phyloP scores from a whole-genome alignment of 1,140 invertebrate species.

The Popillia japonica region DNA sequence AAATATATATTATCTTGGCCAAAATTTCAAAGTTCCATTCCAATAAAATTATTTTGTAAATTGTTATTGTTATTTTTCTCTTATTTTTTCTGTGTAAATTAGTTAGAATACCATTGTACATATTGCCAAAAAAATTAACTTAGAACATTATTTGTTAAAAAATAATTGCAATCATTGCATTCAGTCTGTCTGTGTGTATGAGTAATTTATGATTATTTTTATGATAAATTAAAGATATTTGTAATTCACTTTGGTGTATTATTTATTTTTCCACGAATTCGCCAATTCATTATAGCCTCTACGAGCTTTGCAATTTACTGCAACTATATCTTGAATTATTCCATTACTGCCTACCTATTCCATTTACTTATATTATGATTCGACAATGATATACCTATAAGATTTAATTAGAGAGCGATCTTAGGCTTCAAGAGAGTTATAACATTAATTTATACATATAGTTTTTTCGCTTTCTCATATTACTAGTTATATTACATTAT shows the following conservation, averaged over 20 bases:
- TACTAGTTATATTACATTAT: no score
- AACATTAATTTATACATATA: no score
- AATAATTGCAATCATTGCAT: conserved; percentile 47
- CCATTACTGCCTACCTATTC: no score
- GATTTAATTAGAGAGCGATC: no score
- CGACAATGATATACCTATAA: no score
- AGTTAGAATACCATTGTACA: conserved; percentile 55
- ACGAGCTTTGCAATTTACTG: no score
- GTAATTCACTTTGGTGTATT: conserved; percentile 47
- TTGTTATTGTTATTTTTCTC: conserved; percentile 57
- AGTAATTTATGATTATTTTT: conserved; percentile 59
- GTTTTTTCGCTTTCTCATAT: no score
- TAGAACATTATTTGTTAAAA: conserved; percentile 55
- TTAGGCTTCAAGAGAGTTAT: no score
- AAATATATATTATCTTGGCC: conserved; percentile 49
- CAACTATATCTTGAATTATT: no score
- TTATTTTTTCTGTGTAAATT: conserved; percentile 50
- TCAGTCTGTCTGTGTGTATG: conserved; percentile 55
- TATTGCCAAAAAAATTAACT: conserved; percentile 56
- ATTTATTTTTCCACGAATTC: neutral
- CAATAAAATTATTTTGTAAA: conserved; percentile 53
- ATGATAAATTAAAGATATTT: conserved; percentile 57
- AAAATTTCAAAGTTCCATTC: conserved; percentile 53
- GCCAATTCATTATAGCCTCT: no score
- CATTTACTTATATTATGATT: no score